Evolutionary conservation across 2,113 vertebrate genomes (phyloP).

Genomic region (Piprites chloris): DNA sequence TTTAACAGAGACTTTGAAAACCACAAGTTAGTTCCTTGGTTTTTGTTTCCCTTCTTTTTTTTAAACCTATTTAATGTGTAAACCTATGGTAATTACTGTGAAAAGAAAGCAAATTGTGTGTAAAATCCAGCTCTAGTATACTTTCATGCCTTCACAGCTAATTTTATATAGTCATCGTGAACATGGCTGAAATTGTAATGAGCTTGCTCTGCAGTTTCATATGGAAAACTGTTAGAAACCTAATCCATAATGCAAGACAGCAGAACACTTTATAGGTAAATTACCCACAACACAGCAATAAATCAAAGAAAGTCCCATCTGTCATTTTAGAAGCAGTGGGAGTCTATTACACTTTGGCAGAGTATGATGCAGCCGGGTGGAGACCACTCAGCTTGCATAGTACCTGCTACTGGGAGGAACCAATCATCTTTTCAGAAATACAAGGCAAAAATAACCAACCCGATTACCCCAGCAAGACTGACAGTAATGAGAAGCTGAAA

Average conservation of each 20-base stretch:
- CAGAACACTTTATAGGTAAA: slow-evolving; percentile 39
- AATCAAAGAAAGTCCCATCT: neutral
- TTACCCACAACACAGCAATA: slow-evolving; percentile 21
- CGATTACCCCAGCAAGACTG: neutral
- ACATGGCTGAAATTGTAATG: neutral
- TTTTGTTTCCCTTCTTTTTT: neutral
- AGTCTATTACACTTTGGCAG: slow-evolving; percentile 38
- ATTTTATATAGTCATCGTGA: slow-evolving; percentile 1
- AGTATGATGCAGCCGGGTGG: neutral
- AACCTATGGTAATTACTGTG: neutral
- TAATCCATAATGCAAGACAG: slow-evolving; percentile 4
- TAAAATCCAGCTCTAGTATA: neutral
- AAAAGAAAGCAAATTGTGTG: neutral
- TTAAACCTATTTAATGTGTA: neutral
- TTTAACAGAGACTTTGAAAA: neutral
- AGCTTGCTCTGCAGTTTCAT: slow-evolving; percentile 27
- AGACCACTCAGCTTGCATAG: neutral
- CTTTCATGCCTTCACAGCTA: neutral
- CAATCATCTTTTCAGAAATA: neutral
- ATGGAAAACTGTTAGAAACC: slow-evolving; percentile 6
- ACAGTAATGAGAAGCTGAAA: neutral
- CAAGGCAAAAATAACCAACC: neutral
- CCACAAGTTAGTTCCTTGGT: neutral
- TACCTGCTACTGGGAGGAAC: neutral
- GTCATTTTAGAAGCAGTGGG: neutral